A percentile compares a stretch with the other conserved stretches of the same genome.
phyloP scores from a whole-genome alignment of 2,888 invertebrate genomes.

The Chesias legatella region DNA sequence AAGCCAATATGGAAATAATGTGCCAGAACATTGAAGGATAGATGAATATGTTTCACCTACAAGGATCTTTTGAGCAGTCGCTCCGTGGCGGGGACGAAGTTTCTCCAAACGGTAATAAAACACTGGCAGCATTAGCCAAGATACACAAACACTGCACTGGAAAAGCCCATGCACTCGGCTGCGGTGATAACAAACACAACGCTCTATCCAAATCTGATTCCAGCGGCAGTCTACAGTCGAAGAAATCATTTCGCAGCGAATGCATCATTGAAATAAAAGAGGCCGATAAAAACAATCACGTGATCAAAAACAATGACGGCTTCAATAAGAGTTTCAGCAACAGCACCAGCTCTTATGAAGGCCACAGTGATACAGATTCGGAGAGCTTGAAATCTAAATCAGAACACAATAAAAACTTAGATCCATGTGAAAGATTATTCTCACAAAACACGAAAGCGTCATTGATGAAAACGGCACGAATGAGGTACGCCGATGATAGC shows the following conservation, averaged over 20 bases:
- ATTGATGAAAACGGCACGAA: conserved; percentile 80
- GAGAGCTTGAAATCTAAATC: conserved; percentile 67
- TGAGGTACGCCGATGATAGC: conserved; percentile 79
- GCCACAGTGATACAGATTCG: conserved; percentile 84
- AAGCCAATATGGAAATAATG: conserved; percentile 41
- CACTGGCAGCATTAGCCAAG: conserved; percentile 75
- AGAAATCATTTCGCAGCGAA: conserved; percentile 62
- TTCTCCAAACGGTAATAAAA: conserved; percentile 72
- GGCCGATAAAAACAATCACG: conserved; percentile 51
- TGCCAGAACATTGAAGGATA: conserved; percentile 48
- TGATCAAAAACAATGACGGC: conserved; percentile 48
- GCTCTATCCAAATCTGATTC: conserved; percentile 71
- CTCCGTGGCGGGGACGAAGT: conserved; percentile 75
- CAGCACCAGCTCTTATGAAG: conserved; percentile 83
- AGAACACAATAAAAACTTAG: conserved; percentile 54
- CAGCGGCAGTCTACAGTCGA: conserved; percentile 67
- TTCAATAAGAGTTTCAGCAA: conserved; percentile 77
- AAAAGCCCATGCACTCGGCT: conserved; percentile 87
- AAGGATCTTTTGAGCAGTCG: conserved; percentile 81
- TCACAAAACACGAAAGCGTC: conserved; percentile 81
- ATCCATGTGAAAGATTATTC: conserved; percentile 77
- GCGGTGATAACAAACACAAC: conserved; percentile 74
- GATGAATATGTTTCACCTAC: conserved; percentile 74
- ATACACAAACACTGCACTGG: conserved; percentile 88
- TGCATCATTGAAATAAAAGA: conserved; percentile 72